A percentile compares a stretch with the other conserved stretches of the same genome.
These are phyloP conservation scores for Cichlasoma orientale DNA, from an alignment of 2,797 vertebrate genomes.

Conservation along the genomic window DNA sequence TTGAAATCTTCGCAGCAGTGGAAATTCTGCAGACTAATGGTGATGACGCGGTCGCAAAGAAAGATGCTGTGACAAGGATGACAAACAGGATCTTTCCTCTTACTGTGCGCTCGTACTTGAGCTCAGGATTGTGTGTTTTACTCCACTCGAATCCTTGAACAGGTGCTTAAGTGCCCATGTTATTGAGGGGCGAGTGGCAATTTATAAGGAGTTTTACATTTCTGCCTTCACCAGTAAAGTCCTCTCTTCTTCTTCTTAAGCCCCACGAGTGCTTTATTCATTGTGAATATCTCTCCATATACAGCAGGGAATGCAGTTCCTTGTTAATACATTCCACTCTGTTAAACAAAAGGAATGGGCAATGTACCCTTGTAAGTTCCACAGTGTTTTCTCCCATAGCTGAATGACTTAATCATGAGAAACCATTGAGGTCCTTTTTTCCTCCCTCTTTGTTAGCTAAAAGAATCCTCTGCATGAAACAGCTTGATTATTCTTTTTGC, in stretches of 20 bases:
- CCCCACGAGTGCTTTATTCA: conserved; percentile 50
- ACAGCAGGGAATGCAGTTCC: conserved; percentile 44
- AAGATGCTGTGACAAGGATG: background rate
- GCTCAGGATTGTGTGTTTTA: conserved; percentile 25
- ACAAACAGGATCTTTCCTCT: conserved; percentile 2
- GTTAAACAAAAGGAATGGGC: conserved; percentile 70
- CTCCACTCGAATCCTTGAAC: conserved; percentile 55
- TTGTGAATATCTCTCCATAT: conserved; percentile 61
- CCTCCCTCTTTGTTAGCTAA: conserved; percentile 22
- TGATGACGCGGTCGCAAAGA: conserved; percentile 3
- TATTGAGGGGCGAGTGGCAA: conserved; percentile 53
- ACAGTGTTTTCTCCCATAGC: conserved; percentile 35
- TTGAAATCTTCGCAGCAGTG: conserved; percentile 4
- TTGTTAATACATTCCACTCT: conserved; percentile 59
- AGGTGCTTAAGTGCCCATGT: conserved; percentile 67
- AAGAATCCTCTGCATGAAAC: conserved; percentile 42
- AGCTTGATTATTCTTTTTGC: conserved; percentile 46
- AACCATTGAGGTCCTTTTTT: conserved; percentile 13
- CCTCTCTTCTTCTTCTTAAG: conserved; percentile 43
- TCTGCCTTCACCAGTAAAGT: conserved; percentile 46
- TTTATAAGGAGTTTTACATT: conserved; percentile 63
- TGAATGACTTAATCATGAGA: conserved; percentile 68
- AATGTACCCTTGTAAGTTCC: conserved; percentile 46
- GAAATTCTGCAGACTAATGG: background rate
- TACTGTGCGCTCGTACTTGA: conserved; percentile 7